A percentile compares a stretch with the other conserved stretches of the same genome.
phyloP scores from a whole-genome alignment of 1,140 invertebrate genomes.

The Drosophila mojavensis region DNA sequence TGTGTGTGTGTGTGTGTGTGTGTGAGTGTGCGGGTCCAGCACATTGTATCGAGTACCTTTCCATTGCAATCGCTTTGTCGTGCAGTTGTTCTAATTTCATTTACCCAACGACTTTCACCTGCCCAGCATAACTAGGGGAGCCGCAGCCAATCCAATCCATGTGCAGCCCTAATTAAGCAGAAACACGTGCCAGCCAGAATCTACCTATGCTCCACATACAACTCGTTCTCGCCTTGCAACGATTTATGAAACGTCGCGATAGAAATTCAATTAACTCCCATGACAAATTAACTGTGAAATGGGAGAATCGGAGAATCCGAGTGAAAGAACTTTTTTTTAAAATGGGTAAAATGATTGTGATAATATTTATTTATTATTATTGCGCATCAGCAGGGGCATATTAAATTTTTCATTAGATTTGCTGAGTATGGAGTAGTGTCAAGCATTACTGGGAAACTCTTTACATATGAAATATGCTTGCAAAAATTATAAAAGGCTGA shows the following conservation, averaged over 20 bases:
- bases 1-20: constrained; percentile 5
- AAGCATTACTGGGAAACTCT: too few relatives aligned
- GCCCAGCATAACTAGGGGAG: constrained; percentile 15
- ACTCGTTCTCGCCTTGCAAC: not conserved
- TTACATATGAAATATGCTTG: too few relatives aligned
- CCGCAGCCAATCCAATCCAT: not conserved
- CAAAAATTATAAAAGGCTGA: too few relatives aligned
- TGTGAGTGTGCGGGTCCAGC: constrained; percentile 13
- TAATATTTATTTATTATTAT: too few relatives aligned
- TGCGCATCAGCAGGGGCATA: not conserved
- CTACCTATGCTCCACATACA: not conserved
- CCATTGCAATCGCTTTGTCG: constrained; percentile 46
- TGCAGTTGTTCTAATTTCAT: constrained; percentile 52
- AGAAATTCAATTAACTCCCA: constrained; percentile 56
- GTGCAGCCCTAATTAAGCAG: constrained; percentile 56
- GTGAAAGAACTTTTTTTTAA: not conserved
- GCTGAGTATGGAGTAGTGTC: too few relatives aligned
- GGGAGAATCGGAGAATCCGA: not conserved
- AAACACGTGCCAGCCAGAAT: constrained; percentile 25
- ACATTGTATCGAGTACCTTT: constrained; percentile 36
- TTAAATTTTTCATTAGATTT: too few relatives aligned
- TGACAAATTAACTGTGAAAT: constrained; percentile 24
- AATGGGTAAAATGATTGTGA: not conserved
- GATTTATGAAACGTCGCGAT: constrained; percentile 3
- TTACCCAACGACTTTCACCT: constrained; percentile 64